phyloP scores from a whole-genome alignment of 2,113 vertebrate genomes.

The Rhea americana region DNA sequence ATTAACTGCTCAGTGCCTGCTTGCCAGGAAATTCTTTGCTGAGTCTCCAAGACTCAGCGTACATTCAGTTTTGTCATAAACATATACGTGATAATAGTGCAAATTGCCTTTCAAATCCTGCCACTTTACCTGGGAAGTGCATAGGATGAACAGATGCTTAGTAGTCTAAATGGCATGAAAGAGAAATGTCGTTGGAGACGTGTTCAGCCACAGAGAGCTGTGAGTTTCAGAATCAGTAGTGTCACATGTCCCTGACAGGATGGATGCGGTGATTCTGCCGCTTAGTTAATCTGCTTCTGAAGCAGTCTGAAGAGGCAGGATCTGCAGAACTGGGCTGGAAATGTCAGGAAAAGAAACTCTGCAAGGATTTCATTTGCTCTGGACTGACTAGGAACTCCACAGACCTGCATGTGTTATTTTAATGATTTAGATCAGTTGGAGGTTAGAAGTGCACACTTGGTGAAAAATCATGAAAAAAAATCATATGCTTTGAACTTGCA shows the following conservation, averaged over 20 bases:
- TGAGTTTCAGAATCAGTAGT: background rate
- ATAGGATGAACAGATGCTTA: background rate
- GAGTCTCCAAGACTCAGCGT: background rate
- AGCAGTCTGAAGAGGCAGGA: fast-evolving
- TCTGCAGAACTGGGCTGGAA: background rate
- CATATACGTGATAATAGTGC: fast-evolving
- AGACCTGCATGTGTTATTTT: background rate
- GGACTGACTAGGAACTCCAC: background rate
- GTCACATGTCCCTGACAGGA: background rate
- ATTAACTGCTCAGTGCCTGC: background rate
- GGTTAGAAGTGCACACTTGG: background rate
- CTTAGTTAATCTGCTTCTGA: background rate
- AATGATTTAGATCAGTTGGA: background rate
- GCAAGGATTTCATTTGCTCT: background rate
- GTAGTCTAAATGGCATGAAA: background rate
- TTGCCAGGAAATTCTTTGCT: fast-evolving
- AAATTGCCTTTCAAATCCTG: background rate
- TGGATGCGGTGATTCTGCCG: fast-evolving
- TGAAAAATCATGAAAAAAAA: background rate
- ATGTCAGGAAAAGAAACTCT: background rate
- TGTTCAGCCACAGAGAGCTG: background rate
- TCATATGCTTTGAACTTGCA: background rate
- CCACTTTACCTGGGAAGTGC: background rate
- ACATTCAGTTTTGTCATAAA: fast-evolving
- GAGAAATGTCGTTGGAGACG: fast-evolving